A percentile compares a stretch with the other conserved stretches of the same genome.
Evolutionary conservation across 2,113 vertebrate genomes (phyloP).

Genomic region (Hemibagrus wyckioides): DNA sequence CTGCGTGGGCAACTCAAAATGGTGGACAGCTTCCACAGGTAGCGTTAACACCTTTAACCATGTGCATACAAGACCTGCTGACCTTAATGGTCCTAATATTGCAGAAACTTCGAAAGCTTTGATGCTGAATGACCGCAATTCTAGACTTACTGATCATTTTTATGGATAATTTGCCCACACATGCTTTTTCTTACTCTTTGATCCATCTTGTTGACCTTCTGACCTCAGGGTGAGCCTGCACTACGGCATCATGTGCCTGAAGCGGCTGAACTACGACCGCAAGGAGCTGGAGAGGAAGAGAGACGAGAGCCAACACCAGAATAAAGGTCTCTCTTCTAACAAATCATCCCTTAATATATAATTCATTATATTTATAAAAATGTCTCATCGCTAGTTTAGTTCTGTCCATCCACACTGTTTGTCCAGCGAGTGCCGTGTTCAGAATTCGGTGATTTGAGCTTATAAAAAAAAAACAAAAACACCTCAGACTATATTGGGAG

Average conservation of each 20-base stretch:
- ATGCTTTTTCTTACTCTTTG: not conserved
- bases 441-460: not conserved
- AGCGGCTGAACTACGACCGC: conserved; percentile 90
- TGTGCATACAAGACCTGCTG: not conserved
- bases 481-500: not conserved
- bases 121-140: not conserved
- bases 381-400: not conserved
- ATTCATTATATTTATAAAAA: no score
- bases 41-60: not conserved
- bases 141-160: not conserved
- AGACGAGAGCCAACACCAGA: conserved; percentile 85
- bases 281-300: conserved; percentile 89
- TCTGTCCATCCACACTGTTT: not conserved
- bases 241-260: conserved; percentile 94
- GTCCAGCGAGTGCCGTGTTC: not conserved
- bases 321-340: conserved; percentile 75
- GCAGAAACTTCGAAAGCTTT: not conserved
- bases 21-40: conserved; percentile 97
- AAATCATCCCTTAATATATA: not conserved
- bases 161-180: not conserved
- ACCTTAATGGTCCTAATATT: not conserved
- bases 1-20: conserved; percentile 92
- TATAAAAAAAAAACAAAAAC: no score
- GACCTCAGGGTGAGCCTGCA: conserved; percentile 87
- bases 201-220: conserved; percentile 40